These are phyloP conservation scores for Tetramorium bicarinatum DNA, from an alignment of 2,888 invertebrate species.

Conservation along the genomic window DNA sequence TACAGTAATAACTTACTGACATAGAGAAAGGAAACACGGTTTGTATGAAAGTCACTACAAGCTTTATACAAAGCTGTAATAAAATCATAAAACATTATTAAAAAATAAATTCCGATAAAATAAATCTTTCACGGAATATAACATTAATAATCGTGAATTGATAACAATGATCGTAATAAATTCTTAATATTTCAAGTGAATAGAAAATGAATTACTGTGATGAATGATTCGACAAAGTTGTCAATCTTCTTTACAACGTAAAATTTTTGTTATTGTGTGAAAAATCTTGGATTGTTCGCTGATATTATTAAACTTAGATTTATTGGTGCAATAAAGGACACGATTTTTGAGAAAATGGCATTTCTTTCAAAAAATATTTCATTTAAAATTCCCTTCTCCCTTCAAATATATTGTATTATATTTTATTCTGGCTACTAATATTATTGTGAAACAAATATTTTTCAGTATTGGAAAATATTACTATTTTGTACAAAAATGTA, in stretches of 20 bases:
- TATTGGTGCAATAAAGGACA: not conserved
- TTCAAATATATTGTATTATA: not conserved
- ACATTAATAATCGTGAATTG: not conserved
- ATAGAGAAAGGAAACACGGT: not conserved
- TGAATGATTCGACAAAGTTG: not conserved
- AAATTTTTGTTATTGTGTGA: constrained; percentile 13
- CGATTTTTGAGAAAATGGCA: not conserved
- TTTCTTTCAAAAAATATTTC: not conserved
- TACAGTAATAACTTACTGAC: not conserved
- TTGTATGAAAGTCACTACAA: not conserved
- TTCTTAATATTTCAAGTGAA: constrained; percentile 11
- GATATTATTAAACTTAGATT: constrained; percentile 5
- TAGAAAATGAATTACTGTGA: constrained; percentile 34
- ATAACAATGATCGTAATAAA: not conserved
- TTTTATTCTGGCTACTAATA: not conserved
- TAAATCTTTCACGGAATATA: not conserved
- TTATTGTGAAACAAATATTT: not conserved
- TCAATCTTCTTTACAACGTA: constrained; percentile 33
- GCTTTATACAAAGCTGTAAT: not conserved
- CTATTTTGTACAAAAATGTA: not conserved
- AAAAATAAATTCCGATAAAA: not conserved
- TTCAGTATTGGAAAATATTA: not conserved
- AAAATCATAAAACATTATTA: constrained; percentile 16
- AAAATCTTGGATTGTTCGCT: not conserved
- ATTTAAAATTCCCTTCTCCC: not conserved